These are phyloP conservation scores for Heliconius melpomene DNA, from an alignment of 1,140 invertebrate species.

Conservation along the genomic window DNA sequence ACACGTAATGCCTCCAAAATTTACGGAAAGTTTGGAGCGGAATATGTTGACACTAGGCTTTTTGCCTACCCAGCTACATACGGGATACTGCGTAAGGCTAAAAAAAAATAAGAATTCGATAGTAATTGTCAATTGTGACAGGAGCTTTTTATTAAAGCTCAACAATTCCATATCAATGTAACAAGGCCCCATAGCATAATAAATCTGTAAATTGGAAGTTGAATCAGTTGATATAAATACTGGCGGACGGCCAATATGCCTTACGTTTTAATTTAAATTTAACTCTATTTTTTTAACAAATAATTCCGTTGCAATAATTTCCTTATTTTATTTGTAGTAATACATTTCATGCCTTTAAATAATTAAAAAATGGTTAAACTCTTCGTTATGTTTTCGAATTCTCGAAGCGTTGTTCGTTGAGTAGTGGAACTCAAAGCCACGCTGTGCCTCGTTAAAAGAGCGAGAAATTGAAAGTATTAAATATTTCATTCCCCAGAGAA, in stretches of 20 bases:
- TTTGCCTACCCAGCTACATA: too few species aligned
- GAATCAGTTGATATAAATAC: conserved; percentile 1
- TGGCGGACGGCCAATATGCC: not conserved
- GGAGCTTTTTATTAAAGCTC: not conserved
- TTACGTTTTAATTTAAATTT: conserved; percentile 9
- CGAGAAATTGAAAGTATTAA: too few species aligned
- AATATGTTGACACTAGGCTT: too few species aligned
- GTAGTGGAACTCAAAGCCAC: too few species aligned
- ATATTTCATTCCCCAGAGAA: too few species aligned
- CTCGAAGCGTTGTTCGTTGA: too few species aligned
- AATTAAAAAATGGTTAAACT: too few species aligned
- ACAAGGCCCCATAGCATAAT: not conserved
- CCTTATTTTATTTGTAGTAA: not conserved
- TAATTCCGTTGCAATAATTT: not conserved
- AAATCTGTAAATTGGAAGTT: not conserved
- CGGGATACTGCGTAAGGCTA: not conserved
- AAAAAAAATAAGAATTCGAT: not conserved
- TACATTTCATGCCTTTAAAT: not conserved
- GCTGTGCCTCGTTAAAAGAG: too few species aligned
- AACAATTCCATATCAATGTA: not conserved
- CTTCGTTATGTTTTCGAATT: too few species aligned
- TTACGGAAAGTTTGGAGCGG: too few species aligned
- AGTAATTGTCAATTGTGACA: not conserved
- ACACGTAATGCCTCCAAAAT: too few species aligned
- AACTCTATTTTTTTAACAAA: not conserved